Conservation (phyloP, 2,113 vertebrate species). For the Saimiri boliviensis region DNA sequence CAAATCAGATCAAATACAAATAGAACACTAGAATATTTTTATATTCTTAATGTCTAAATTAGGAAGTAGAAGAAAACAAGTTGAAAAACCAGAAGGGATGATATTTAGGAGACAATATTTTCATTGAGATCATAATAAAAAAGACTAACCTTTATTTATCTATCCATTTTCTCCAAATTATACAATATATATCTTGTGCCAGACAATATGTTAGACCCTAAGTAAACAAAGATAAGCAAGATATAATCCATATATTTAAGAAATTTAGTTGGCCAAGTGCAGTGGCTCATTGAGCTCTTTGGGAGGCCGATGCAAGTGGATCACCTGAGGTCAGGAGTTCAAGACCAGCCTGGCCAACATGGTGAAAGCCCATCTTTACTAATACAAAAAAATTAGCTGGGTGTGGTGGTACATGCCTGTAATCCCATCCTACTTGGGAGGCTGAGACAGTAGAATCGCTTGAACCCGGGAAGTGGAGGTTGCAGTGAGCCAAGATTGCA, state of each 20-base stretch:
- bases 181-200: background rate
- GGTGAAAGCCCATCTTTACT: no score
- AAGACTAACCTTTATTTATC: background rate
- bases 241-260: background rate
- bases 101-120: background rate
- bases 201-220: background rate
- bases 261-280: background rate
- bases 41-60: background rate
- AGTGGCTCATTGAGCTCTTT: no score
- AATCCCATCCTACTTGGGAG: no score
- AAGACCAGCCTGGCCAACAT: no score
- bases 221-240: background rate
- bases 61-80: slow-evolving; percentile 13
- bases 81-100: background rate
- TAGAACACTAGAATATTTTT: background rate
- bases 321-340: no score
- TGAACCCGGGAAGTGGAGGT: no score
- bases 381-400: no score
- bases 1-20: slow-evolving; percentile 34
- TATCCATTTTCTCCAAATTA: background rate
- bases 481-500: no score
- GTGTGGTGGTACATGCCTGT: no score
- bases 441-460: no score
- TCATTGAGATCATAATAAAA: background rate
- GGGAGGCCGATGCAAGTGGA: no score